These are phyloP conservation scores for Meriones psammophilus DNA, from an alignment of 2,797 vertebrate genomes.

Conservation along the genomic window DNA sequence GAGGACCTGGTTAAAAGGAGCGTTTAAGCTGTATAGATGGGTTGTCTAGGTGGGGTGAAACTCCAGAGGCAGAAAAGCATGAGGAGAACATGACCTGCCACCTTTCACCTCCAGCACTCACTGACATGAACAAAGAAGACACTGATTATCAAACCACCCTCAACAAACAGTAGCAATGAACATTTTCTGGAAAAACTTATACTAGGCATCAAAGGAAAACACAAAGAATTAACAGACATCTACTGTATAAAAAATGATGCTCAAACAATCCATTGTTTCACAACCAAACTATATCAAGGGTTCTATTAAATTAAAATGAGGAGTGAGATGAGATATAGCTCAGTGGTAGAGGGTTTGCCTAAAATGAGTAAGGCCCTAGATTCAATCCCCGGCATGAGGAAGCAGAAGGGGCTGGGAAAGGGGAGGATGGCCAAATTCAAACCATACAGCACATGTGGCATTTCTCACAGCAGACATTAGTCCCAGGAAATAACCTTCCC, in stretches of 20 bases:
- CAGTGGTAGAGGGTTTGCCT: neutral
- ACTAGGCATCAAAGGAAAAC: constrained; percentile 23
- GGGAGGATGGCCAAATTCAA: neutral
- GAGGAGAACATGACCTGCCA: neutral
- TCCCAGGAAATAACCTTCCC: neutral
- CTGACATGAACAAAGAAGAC: constrained; percentile 13
- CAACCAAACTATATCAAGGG: neutral
- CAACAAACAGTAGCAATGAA: neutral
- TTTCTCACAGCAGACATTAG: neutral
- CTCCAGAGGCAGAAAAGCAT: neutral
- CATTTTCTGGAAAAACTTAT: constrained; percentile 7
- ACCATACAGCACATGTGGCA: neutral
- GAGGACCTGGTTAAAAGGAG: neutral
- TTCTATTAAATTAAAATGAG: constrained; percentile 2
- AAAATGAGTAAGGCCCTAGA: neutral
- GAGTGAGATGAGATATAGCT: neutral
- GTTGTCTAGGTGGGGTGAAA: neutral
- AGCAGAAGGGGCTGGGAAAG: neutral
- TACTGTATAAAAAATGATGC: neutral
- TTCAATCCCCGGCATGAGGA: neutral
- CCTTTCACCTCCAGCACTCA: neutral
- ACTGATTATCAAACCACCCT: neutral
- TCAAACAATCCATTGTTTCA: neutral
- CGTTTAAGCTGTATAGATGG: neutral
- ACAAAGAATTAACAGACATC: neutral